Evolutionary conservation across 1,140 invertebrate species (phyloP).

Genomic region (Papilio polyxenes): DNA sequence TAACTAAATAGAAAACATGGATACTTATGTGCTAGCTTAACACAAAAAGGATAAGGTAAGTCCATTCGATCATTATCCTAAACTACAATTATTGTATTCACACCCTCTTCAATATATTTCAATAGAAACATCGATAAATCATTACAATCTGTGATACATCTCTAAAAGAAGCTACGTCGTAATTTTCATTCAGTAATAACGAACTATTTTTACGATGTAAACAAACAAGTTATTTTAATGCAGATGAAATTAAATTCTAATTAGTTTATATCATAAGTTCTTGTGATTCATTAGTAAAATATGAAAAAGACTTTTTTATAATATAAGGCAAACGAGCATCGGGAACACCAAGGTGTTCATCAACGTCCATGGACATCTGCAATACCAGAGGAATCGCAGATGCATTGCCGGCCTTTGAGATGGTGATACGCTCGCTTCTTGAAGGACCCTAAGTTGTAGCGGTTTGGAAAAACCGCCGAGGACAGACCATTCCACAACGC

Average conservation of each 20-base stretch:
- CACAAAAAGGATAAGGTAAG: not conserved
- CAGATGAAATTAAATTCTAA: conserved; percentile 1
- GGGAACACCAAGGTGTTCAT: too few relatives aligned
- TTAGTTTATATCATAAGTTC: not conserved
- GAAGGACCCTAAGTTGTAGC: too few relatives aligned
- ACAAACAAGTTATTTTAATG: conserved; percentile 11
- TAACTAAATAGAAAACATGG: not conserved
- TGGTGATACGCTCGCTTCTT: too few relatives aligned
- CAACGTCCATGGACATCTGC: too few relatives aligned
- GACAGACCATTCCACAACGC: too few relatives aligned
- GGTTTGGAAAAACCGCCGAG: too few relatives aligned
- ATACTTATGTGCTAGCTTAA: not conserved
- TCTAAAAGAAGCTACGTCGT: not conserved
- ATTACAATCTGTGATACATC: not conserved
- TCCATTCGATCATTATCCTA: not conserved
- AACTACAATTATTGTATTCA: not conserved
- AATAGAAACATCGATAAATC: conserved; percentile 16
- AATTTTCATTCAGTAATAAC: conserved; percentile 13
- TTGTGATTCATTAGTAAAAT: not conserved
- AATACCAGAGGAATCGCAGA: too few relatives aligned
- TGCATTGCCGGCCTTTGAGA: too few relatives aligned
- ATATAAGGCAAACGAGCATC: too few relatives aligned
- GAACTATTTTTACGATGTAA: conserved; percentile 26
- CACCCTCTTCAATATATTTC: not conserved
- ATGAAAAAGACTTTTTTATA: not conserved